These are phyloP conservation scores for Sarcoramphus papa DNA, from an alignment of 2,797 vertebrate genomes.

Conservation along the genomic window DNA sequence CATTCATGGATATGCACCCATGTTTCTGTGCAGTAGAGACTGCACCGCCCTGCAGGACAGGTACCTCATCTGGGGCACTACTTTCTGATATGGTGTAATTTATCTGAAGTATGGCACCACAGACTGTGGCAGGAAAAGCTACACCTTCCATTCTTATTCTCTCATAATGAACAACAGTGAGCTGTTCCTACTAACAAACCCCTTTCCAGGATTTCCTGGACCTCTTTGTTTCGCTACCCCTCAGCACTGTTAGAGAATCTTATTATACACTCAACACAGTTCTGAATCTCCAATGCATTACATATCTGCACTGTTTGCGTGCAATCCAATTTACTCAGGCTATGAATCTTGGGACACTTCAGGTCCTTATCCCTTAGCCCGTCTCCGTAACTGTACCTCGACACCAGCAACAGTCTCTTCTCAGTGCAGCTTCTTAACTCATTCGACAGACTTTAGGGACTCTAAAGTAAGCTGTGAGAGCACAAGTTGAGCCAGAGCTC, in stretches of 20 bases:
- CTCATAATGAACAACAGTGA: not conserved
- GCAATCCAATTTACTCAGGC: not conserved
- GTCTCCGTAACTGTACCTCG: not conserved
- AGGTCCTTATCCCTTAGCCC: not conserved
- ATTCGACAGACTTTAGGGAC: not conserved
- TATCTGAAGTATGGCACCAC: not conserved
- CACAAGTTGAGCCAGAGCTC: not conserved
- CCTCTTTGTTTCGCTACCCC: not conserved
- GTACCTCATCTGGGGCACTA: not conserved
- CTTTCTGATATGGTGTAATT: not conserved
- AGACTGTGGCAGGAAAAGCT: not conserved
- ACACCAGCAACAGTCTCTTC: not conserved
- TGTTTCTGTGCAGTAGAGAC: not conserved
- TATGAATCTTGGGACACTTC: not conserved
- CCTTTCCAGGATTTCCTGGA: not conserved
- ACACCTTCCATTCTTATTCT: not conserved
- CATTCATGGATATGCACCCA: not conserved
- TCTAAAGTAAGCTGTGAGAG: not conserved
- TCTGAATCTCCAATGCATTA: not conserved
- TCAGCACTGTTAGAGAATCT: not conserved
- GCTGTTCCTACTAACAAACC: not conserved
- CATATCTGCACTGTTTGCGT: not conserved
- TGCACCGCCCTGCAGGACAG: fast-evolving
- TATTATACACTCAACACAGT: not conserved
- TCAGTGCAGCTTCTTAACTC: not conserved